Evolutionary conservation across 37 sponge, comb jelly and placozoan genomes (phyloP).

Genomic region (Ianthella basta): DNA sequence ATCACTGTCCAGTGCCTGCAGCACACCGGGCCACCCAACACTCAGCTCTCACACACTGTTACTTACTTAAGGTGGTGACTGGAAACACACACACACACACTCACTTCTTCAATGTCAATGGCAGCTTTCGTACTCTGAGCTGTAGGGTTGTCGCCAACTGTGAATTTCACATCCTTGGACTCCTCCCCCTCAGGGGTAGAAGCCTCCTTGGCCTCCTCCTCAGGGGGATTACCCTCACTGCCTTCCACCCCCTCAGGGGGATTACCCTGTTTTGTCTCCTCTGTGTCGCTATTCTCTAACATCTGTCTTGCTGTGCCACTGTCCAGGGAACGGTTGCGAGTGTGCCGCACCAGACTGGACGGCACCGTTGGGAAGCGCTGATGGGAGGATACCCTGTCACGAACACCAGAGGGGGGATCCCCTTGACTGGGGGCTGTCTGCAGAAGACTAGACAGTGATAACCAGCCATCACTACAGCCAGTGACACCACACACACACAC

Average conservation of each 20-base stretch:
- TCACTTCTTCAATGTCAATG: neutral
- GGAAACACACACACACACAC: neutral
- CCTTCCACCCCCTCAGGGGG: neutral
- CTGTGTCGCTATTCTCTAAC: neutral
- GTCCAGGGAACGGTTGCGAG: slow-evolving; percentile 29
- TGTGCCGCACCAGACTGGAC: slow-evolving; percentile 19
- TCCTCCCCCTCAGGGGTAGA: neutral
- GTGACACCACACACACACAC: too few species aligned
- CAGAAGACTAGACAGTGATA: too few species aligned
- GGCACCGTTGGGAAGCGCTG: neutral
- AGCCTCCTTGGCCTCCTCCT: slow-evolving; percentile 25
- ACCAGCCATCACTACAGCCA: too few species aligned
- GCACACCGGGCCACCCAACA: neutral
- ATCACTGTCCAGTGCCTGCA: neutral
- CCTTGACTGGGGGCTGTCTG: too few species aligned
- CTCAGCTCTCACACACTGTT: neutral
- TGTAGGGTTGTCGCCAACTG: neutral
- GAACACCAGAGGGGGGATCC: too few species aligned
- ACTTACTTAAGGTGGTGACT: neutral
- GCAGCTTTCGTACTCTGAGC: neutral
- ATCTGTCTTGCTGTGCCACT: neutral
- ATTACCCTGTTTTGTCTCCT: neutral
- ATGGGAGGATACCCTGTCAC: neutral
- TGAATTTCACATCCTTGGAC: neutral
- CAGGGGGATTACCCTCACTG: neutral